A percentile compares a stretch with the other conserved stretches of the same genome.
Evolutionary conservation across 1,140 invertebrate genomes (phyloP).

Genomic region (Leptinotarsa defecta): DNA sequence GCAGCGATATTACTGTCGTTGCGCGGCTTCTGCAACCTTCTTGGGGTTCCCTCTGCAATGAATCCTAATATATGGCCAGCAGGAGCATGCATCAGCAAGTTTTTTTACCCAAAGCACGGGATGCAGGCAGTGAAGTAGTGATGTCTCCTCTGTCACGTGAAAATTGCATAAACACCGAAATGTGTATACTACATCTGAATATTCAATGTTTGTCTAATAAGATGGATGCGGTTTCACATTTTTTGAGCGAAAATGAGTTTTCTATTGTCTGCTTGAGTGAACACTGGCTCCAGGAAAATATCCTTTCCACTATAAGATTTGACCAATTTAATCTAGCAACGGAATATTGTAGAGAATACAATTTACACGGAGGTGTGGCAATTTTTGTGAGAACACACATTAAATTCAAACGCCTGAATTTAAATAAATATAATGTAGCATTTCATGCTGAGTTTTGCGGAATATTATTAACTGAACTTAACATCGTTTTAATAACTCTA

Average conservation of each 20-base stretch:
- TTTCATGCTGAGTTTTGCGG: constrained; percentile 13
- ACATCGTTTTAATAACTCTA: constrained; percentile 2
- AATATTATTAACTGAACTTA: constrained; percentile 1
- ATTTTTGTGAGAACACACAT: background rate
- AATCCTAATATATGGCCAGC: no score
- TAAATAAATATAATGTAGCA: background rate
- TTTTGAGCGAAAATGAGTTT: background rate
- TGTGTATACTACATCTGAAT: background rate
- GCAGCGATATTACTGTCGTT: no score
- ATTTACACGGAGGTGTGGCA: background rate
- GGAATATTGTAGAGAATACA: background rate
- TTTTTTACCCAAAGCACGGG: no score
- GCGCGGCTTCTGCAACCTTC: no score
- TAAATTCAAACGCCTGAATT: background rate
- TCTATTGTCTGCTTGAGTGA: background rate
- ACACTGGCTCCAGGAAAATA: background rate
- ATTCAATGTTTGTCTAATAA: background rate
- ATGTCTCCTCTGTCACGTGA: no score
- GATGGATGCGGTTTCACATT: background rate
- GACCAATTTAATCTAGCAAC: background rate
- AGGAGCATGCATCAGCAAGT: no score
- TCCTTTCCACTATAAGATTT: background rate
- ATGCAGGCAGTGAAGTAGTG: no score
- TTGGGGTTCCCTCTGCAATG: no score
- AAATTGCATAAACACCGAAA: no score